Evolutionary conservation across 2,888 invertebrate genomes (phyloP).

Genomic region (Eristalinus sepulchralis): DNA sequence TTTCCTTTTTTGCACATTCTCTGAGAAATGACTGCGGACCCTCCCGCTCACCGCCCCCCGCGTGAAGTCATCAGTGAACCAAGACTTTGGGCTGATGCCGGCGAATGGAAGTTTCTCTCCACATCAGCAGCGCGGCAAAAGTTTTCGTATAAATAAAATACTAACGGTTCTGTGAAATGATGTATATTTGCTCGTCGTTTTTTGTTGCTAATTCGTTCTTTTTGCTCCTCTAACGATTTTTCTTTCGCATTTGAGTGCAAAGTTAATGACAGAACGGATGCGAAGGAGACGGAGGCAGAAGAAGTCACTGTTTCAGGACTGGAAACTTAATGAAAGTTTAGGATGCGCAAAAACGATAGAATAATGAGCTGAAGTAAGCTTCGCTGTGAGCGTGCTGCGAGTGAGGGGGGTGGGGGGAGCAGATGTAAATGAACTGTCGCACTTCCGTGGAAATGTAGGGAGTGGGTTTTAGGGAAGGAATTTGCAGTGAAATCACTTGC

Average conservation of each 20-base stretch:
- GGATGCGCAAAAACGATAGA: not conserved
- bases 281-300: not conserved
- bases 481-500: not conserved
- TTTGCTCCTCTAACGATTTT: constrained; percentile 4
- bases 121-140: constrained; percentile 28
- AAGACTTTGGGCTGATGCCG: constrained; percentile 9
- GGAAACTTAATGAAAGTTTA: constrained; percentile 44
- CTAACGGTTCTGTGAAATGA: constrained; percentile 43
- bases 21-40: not conserved
- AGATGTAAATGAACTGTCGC: constrained; percentile 10
- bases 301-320: constrained; percentile 40
- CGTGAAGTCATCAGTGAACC: not conserved
- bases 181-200: constrained; percentile 25
- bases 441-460: not conserved
- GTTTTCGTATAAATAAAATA: constrained; percentile 67
- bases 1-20: constrained; percentile 6
- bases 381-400: too few relatives aligned
- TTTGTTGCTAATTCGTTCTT: constrained; percentile 1
- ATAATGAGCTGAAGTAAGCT: constrained; percentile 2
- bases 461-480: not conserved
- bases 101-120: constrained; percentile 37
- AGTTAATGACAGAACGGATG: constrained; percentile 13
- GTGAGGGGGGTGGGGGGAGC: not conserved
- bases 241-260: constrained; percentile 9
- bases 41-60: not conserved